Evolutionary conservation across 2,888 invertebrate genomes (phyloP), one percentile per base, ranked within the genome.

Genomic region (Nemurella pictetii): DNA sequence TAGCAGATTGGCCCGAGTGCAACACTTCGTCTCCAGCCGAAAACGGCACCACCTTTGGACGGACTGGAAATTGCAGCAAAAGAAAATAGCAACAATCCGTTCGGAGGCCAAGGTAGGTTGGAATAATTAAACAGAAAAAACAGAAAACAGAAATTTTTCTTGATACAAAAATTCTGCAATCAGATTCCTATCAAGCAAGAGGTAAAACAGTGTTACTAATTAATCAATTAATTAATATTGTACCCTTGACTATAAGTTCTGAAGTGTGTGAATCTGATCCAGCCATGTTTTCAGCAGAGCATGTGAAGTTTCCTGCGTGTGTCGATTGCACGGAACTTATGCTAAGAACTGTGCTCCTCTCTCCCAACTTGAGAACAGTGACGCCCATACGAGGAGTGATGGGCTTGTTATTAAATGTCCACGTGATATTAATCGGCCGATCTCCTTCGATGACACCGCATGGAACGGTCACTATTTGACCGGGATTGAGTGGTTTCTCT

Each of bases 261-360:
- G 85, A 83, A 26, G 85, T 78, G 35, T 77, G 72, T 73, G 84
- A 81, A 75, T 75, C 85, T 7, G 92, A 92, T 89, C 95, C 95
- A 87, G 94, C 95, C 87, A 91, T 90, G 91, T 95, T 95, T 88
- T 93, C 92, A 84, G 95, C 96, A 88, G 93, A 92, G 90, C 96
- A 96, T 86, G 94, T 93, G 90, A 95, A 96, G 88, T 93, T 94
- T 88, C 96, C 96, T 87, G 94, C 93, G 90, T 95, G 95, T 85
- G 92, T 92, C 84, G 93, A 94, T 89, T 92, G 93, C 86, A 94
- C 94, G 85, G 93, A 93, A 88, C 94, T 94, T 88, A 95, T 94
- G 90, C 93, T 94, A 84, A 95, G 91, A 88, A 94, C 93, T 86
- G 93, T 93, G 84, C 93, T 93, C 87, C 93, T 93, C 89, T 93